Conservation (phyloP, 2,888 invertebrate species). For the Apomyelois bistriatella region DNA sequence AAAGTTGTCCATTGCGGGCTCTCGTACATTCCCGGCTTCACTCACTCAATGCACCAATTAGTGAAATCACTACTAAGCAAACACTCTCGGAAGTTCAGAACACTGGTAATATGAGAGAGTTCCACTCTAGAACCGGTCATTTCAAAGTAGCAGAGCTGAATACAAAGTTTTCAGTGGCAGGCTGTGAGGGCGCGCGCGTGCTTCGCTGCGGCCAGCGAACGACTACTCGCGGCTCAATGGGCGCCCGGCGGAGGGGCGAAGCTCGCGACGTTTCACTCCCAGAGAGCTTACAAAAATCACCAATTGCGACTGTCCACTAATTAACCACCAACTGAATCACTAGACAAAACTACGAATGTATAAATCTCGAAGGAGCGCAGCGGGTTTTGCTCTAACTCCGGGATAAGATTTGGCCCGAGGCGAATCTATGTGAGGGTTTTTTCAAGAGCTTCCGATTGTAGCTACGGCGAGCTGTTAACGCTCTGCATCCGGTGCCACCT, state of each 20-base stretch:
- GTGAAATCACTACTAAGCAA: slow-evolving; percentile 63
- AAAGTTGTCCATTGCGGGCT: slow-evolving; percentile 57
- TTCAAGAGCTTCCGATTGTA: slow-evolving; percentile 68
- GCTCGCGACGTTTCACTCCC: slow-evolving; percentile 68
- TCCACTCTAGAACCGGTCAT: slow-evolving; percentile 62
- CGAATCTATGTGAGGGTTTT: slow-evolving; percentile 53
- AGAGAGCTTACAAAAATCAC: slow-evolving; percentile 73
- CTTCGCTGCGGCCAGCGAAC: slow-evolving; percentile 72
- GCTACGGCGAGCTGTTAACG: slow-evolving; percentile 52
- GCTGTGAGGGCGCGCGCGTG: slow-evolving; percentile 68
- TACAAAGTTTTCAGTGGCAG: slow-evolving; percentile 46
- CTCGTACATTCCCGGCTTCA: slow-evolving; percentile 69
- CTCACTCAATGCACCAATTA: slow-evolving; percentile 74
- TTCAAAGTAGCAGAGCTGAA: slow-evolving; percentile 46
- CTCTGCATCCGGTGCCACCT: slow-evolving; percentile 71
- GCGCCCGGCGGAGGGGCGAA: slow-evolving; percentile 75
- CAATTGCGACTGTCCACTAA: slow-evolving; percentile 67
- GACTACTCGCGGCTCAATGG: slow-evolving; percentile 70
- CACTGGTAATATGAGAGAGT: slow-evolving; percentile 54
- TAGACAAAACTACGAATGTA: slow-evolving; percentile 32
- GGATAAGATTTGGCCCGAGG: slow-evolving; percentile 35
- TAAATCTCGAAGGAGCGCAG: slow-evolving; percentile 27
- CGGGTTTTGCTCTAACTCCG: slow-evolving; percentile 26
- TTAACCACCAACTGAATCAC: slow-evolving; percentile 43
- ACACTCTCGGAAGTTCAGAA: slow-evolving; percentile 54